Conservation (phyloP, 2,888 invertebrate genomes). For the Melinaea menophilus region DNA sequence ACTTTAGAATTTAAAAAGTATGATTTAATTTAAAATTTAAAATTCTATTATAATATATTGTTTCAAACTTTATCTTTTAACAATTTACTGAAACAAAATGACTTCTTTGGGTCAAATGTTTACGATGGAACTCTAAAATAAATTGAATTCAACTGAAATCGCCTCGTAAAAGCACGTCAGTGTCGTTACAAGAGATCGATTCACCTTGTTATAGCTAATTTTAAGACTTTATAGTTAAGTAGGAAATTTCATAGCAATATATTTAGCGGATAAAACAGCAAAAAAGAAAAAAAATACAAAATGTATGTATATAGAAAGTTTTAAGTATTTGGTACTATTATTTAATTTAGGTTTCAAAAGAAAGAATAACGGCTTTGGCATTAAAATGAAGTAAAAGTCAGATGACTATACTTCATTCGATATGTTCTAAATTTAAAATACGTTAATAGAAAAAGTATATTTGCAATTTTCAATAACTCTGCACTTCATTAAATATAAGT, state of each 20-base stretch:
- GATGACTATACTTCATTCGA: no score
- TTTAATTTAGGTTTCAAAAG: no score
- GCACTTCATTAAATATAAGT: no score
- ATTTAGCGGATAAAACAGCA: background rate
- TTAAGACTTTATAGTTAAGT: constrained; percentile 27
- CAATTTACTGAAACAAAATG: constrained; percentile 39
- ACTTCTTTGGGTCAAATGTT: constrained; percentile 62
- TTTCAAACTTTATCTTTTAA: background rate
- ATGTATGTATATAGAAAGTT: no score
- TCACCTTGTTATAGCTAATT: constrained; percentile 40
- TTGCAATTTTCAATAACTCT: no score
- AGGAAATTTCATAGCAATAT: background rate
- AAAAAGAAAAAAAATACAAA: background rate
- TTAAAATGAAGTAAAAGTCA: no score
- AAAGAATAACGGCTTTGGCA: no score
- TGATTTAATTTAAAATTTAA: background rate
- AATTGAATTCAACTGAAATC: constrained; percentile 71
- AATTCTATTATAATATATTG: background rate
- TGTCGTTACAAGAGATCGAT: constrained; percentile 52
- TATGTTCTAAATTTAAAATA: no score
- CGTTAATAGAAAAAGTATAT: no score
- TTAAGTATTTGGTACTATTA: no score
- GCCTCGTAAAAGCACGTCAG: constrained; percentile 64
- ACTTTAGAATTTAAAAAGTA: constrained; percentile 15
- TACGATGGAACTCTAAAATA: constrained; percentile 61